Evolutionary conservation across 2,888 invertebrate genomes (phyloP), one percentile per base, ranked within the genome.

Genomic region (Crepidodera aurea): DNA sequence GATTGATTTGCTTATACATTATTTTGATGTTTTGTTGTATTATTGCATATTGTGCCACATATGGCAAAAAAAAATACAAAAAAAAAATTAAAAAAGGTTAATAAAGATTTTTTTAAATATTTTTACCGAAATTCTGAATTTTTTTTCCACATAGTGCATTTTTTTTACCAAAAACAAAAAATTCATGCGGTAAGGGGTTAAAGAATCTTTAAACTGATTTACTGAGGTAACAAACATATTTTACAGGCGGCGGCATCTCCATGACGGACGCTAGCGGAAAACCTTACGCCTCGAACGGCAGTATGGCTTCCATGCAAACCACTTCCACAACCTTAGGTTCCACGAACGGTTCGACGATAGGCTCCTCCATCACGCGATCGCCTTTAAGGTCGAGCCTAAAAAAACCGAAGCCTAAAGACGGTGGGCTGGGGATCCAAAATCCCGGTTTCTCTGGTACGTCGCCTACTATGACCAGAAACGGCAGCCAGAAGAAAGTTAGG

Each of bases 261-360:
- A 90, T 94, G 87, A 94, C 94, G 1, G 92, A 92, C 77, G 90
- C 93, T 12, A 93, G 93, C 29, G 93, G 92, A 12, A 92, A 91
- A 77, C 93, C 93, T 0, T 93, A 93, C 79, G 82, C 84, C 37
- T 77, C 79, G 7, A 78, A 79, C 59, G 91, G 87, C 29, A 90
- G 90, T 75, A 88, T 90, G 69, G 88, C 86, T 1, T 90, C 90
- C 0, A 88, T 90, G 86, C 88, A 87, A 73, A 91, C 91, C 0
- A 88, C 90, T 1, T 87, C 90, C 18, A 91, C 91, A 4, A 82
- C 67, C 83, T 84, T 57, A 82, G 90, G 54, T 84, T 90, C 42
- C 82, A 86, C 59, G 71, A 86, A 74, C 83, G 87, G 60, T 68
- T 84, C 77, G 78, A 85, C 76, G 75, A 81, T 66, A 77, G 83